Percentiles rank a stretch among this genome's conserved stretches.
These are phyloP conservation scores for Aptenodytes forsteri DNA, from an alignment of 2,113 vertebrate species.

Conservation along the genomic window DNA sequence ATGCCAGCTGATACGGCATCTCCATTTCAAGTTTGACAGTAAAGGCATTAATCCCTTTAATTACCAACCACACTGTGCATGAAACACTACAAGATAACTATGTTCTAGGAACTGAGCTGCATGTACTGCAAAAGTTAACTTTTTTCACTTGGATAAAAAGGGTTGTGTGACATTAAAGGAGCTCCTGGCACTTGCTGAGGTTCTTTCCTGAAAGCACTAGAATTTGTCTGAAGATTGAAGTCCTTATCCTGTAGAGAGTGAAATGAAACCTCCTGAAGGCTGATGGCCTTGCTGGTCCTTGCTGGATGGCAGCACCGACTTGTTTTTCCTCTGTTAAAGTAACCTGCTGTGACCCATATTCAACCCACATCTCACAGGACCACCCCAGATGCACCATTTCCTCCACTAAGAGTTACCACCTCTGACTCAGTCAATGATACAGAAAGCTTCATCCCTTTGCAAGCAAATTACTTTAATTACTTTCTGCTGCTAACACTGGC, in stretches of 20 bases:
- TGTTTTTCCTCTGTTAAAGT: background rate
- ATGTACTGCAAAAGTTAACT: background rate
- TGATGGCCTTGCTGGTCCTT: background rate
- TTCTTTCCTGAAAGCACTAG: background rate
- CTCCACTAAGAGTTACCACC: background rate
- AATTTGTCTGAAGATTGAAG: background rate
- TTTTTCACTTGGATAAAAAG: background rate
- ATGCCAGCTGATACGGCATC: background rate
- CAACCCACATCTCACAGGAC: background rate
- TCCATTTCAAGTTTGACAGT: background rate
- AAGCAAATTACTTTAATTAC: constrained; percentile 17
- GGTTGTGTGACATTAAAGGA: background rate
- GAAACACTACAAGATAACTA: background rate
- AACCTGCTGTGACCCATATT: background rate
- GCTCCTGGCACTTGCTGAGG: background rate
- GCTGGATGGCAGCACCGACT: background rate
- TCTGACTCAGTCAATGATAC: background rate
- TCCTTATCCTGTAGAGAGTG: background rate
- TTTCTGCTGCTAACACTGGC: background rate
- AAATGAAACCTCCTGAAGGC: background rate
- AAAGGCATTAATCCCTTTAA: background rate
- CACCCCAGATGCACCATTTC: background rate
- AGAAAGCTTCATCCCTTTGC: background rate
- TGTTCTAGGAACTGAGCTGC: background rate
- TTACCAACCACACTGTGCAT: rapidly evolving